Evolutionary conservation across 23 tunicate genomes (phyloP), one percentile per base, ranked within the genome.

Genomic region (Styela clava): DNA sequence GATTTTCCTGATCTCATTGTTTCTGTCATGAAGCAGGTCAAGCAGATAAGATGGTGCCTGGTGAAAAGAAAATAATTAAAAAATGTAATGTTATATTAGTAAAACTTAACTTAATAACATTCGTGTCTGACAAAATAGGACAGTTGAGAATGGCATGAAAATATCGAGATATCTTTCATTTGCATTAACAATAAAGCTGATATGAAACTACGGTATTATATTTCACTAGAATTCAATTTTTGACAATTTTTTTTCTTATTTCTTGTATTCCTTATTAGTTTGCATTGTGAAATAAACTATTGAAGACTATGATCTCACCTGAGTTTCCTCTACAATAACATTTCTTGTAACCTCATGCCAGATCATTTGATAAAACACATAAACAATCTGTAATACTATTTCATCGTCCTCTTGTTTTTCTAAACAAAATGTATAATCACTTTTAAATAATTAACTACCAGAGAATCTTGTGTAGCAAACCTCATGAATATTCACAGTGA

Each of bases 381-480:
- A 96, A 16, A 89, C 97, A 51, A 96, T 96, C 78, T 96, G 97
- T 35, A 96, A 69, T 5, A 95, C 99, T 0, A 95, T 29, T 68
- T 95, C 99, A 71, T 95, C 99, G 63, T 95, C 99, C 79, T 95
- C 96, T 69, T 95, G 99, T 69, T 95, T 95, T 21, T 86, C 99
- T 89, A 51, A 25, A 84, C 2, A 69, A 62, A 34, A 30, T 67
- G n/a, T n/a, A n/a, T n/a, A n/a, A n/a, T n/a, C n/a, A n/a, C n/a
- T n/a, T n/a, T n/a, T n/a, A n/a, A n/a, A n/a, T n/a, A n/a, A n/a
- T n/a, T n/a, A n/a, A n/a, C n/a, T n/a, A n/a, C n/a, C n/a, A n/a
- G n/a, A n/a, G n/a, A n/a, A n/a, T n/a, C n/a, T n/a, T n/a, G n/a
- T n/a, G n/a, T n/a, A n/a, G n/a, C n/a, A n/a, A n/a, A n/a, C n/a